These are phyloP conservation scores for Diachasmimorpha longicaudata DNA, from an alignment of 1,140 invertebrate genomes.

Conservation along the genomic window DNA sequence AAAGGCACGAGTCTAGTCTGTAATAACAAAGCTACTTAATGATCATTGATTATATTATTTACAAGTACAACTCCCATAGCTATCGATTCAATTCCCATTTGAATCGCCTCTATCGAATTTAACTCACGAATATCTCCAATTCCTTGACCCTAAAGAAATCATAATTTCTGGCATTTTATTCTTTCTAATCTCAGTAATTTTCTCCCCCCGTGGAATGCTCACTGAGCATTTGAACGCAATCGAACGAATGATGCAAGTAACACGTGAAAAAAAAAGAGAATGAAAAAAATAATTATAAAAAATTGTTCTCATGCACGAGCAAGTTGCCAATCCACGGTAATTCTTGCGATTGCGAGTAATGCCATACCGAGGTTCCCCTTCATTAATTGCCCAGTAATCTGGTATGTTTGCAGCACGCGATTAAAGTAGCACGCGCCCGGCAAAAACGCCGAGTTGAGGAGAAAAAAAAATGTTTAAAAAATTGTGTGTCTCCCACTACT, in stretches of 20 bases:
- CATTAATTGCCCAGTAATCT: conserved; percentile 45
- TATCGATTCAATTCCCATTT: background rate
- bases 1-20: background rate
- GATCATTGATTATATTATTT: background rate
- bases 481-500: conserved; percentile 19
- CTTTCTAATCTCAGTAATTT: background rate
- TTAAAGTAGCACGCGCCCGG: conserved; percentile 22
- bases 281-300: background rate
- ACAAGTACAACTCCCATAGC: background rate
- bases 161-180: background rate
- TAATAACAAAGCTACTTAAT: background rate
- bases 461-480: background rate
- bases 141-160: background rate
- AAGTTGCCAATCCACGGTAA: background rate
- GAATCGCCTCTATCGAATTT: background rate
- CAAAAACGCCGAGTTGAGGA: conserved; percentile 27
- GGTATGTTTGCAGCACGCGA: conserved; percentile 33
- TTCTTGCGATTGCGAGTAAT: conserved; percentile 39
- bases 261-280: background rate
- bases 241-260: background rate
- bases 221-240: background rate
- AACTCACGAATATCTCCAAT: background rate
- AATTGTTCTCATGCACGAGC: background rate
- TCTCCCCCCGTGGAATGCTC: background rate
- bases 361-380: conserved; percentile 33